Base-by-base conservation (phyloP, 2,888 invertebrate species). In the Abrostola triplasia region DNA sequence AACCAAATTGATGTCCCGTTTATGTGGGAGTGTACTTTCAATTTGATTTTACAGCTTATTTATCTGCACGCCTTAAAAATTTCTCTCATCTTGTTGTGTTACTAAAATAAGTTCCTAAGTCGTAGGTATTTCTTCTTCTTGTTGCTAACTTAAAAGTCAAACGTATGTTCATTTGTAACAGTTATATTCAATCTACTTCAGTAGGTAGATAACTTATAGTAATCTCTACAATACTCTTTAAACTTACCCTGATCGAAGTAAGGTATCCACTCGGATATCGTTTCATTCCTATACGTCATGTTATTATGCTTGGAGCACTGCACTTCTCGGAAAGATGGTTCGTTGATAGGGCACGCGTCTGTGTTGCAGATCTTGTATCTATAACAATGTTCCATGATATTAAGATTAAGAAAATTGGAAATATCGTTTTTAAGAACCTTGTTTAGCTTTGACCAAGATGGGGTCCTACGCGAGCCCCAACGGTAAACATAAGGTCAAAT, bases 321-420 rank as follows among this genome's bases (percentile, higher is more conserved):
- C 37, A 95, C 91, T 12, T 97, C 96, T 77, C 98, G 95, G 89
- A 97, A 98, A 59, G 96, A 95, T 10, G 96, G 96, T 69, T 96
- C 95, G 62, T 95, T 95, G 73, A 96, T 95, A 5, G 97, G 96
- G 86, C 98, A 98, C 1, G 96, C 90, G 41, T 97, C 95, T 7
- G 96, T 97, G 86, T 98, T 98, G 92, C 98, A 98, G 69, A 98
- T 96, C 88, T 96, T 96, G 90, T 97, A 97, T 71, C 97, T 91
- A 89, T 70, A 82, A 88, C 24, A 65, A 50, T 54, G 35, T 55
- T 58, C 64, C 51, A 36, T 12, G 12, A 38, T 38, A 24, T 24
- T 13, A 47, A 8, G 9, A 47, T n/a, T 8, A 13, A 2, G 1
- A 2, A 24, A 24, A 24, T 24, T 24, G 24, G 24, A 24, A 24